Conservation (phyloP, 2,888 invertebrate genomes). For the Fabriciana adippe region DNA sequence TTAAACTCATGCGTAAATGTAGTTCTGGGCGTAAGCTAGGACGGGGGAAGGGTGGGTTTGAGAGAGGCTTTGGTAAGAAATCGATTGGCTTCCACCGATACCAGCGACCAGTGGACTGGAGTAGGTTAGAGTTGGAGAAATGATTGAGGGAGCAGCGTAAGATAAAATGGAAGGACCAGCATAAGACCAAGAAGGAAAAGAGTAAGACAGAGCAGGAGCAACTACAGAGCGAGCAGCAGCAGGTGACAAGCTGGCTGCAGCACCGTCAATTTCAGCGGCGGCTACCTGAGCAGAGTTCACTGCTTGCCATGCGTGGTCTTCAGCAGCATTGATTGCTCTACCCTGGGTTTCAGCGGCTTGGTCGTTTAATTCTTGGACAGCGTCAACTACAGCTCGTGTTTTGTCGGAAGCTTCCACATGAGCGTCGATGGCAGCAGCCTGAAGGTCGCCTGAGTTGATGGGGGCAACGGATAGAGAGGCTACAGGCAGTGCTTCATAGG, state of each 20-base stretch:
- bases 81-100: neutral
- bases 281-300: constrained; percentile 73
- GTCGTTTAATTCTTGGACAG: constrained; percentile 71
- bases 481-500: constrained; percentile 40
- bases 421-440: constrained; percentile 65
- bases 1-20: neutral
- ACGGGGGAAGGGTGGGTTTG: constrained; percentile 10
- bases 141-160: neutral
- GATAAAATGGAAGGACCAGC: neutral
- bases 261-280: constrained; percentile 70
- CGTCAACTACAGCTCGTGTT: constrained; percentile 69
- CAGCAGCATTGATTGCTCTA: constrained; percentile 74
- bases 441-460: constrained; percentile 69
- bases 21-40: constrained; percentile 1
- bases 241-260: constrained; percentile 50
- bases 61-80: constrained; percentile 3
- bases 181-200: neutral
- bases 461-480: constrained; percentile 59
- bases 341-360: constrained; percentile 73
- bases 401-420: constrained; percentile 73
- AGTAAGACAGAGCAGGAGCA: neutral
- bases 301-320: constrained; percentile 75
- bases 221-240: constrained; percentile 15
- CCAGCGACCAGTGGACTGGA: constrained; percentile 8
- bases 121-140: constrained; percentile 6